Base-by-base conservation (phyloP, 2,888 invertebrate species). In the Acleris emargana region DNA sequence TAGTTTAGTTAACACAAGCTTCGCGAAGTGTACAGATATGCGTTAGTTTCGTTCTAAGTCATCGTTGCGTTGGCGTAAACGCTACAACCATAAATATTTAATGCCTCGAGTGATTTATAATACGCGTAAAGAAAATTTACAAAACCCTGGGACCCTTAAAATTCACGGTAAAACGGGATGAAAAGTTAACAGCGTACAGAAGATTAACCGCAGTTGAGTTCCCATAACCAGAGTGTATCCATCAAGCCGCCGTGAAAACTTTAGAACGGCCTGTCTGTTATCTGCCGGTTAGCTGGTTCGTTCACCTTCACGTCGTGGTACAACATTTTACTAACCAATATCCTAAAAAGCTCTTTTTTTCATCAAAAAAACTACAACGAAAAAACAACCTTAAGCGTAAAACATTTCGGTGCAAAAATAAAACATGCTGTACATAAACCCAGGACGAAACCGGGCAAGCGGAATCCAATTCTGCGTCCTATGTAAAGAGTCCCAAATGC, bases 311-410 rank as follows among this genome's bases (percentile, higher is more conserved):
- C 58, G 45, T 20, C 32, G 38, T 54, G 57, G 51, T 55, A 51
- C 52, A 49, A 47, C 60, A 58, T 64, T 64, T 59, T 45, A 42
- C 61, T 45, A 61, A 58, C 63, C 64, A 62, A 69, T 67, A 69
- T 55, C 59, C 59, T 66, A 66, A 66, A 66, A 61, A 54, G 50
- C 58, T 64, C 58, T 64, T 68, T 68, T 57, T 64, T 50, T 11
- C 7, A 45, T 17, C 9, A 5, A 64, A 59, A 53, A 54, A 9
- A 18, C 18, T 17, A 11, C 53, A 49, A 32, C 1, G 47, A 13
- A 38, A 38, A 58, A 2, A 2, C 18, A n/a, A 53, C 64, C 58
- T n/a, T 64, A 53, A 32, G 18, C 1, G 17, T 13, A 18, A 6
- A 16, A 16, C 11, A 11, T 11, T 45, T 32, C 16, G 60, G 59